These are phyloP conservation scores for Dendrolimus punctatus DNA, from an alignment of 1,140 invertebrate genomes.

Conservation along the genomic window DNA sequence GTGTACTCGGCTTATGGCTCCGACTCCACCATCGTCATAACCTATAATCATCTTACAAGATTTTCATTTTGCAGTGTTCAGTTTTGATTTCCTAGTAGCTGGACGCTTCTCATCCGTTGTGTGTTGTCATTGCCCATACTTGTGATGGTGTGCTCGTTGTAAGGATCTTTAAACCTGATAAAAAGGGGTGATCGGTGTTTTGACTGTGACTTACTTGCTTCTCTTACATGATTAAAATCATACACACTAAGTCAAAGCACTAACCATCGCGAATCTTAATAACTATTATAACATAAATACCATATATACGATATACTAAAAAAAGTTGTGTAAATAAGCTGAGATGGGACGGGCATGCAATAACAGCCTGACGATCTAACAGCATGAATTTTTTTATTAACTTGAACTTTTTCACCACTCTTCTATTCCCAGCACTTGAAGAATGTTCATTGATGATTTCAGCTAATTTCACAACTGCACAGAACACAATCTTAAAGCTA, in stretches of 20 bases:
- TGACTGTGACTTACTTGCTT: conserved; percentile 9
- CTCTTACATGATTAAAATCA: neutral
- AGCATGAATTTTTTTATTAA: too few species aligned
- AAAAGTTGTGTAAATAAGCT: conserved; percentile 58
- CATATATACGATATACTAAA: neutral
- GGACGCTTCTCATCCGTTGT: conserved; percentile 25
- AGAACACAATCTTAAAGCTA: conserved; percentile 18
- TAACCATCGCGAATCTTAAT: conserved; percentile 10
- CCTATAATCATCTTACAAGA: too few species aligned
- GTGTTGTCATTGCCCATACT: conserved; percentile 23
- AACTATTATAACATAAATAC: too few species aligned
- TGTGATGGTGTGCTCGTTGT: conserved; percentile 26
- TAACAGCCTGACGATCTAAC: neutral
- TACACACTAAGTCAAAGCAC: conserved; percentile 17
- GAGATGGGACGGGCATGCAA: conserved; percentile 64
- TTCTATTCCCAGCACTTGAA: conserved; percentile 22
- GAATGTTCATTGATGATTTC: conserved; percentile 38
- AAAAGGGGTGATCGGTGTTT: conserved; percentile 17
- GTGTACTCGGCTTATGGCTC: neutral
- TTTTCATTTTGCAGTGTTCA: neutral
- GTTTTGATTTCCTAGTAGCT: neutral
- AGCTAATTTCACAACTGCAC: conserved; percentile 63
- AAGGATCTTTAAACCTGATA: conserved; percentile 6
- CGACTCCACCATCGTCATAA: too few species aligned
- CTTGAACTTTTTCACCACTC: too few species aligned